A percentile compares a stretch with the other conserved stretches of the same genome.
Conservation (phyloP, 2,888 invertebrate species). For the Smittia aterrima region DNA sequence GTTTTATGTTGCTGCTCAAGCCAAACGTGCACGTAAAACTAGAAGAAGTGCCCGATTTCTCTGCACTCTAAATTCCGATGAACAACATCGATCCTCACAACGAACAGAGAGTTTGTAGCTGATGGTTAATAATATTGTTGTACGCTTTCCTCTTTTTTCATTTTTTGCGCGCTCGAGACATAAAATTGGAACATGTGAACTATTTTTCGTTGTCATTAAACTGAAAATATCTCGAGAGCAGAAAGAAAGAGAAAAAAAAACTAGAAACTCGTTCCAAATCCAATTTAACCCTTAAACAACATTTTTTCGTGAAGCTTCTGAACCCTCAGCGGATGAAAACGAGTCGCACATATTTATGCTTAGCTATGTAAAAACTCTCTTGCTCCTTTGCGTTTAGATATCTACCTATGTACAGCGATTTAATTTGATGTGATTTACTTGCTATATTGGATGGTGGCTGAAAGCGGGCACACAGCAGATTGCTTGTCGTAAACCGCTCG, state of each 20-base stretch:
- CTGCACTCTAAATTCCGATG: too few relatives aligned
- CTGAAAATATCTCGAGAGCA: not conserved
- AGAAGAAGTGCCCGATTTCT: too few relatives aligned
- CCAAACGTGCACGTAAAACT: too few relatives aligned
- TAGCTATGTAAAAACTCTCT: not conserved
- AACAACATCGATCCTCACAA: too few relatives aligned
- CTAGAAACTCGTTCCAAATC: conserved; percentile 36
- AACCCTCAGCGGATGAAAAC: conserved; percentile 17
- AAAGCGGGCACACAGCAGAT: not conserved
- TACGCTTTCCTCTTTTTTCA: not conserved
- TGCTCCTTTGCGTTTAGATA: not conserved
- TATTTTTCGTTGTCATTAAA: conserved; percentile 33
- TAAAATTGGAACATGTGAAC: conserved; percentile 39
- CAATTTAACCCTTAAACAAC: conserved; percentile 38
- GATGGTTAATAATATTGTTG: too few relatives aligned
- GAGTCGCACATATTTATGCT: not conserved
- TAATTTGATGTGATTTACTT: conserved; percentile 39
- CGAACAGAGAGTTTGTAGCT: too few relatives aligned
- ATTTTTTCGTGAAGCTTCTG: not conserved
- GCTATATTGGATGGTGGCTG: not conserved
- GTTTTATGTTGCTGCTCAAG: too few relatives aligned
- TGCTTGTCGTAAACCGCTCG: conserved; percentile 11
- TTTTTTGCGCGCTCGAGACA: conserved; percentile 24
- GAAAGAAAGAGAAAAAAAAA: too few relatives aligned
- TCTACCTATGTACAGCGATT: conserved; percentile 29